Conservation (phyloP, 1,140 invertebrate species). For the Trichoplusia ni region DNA sequence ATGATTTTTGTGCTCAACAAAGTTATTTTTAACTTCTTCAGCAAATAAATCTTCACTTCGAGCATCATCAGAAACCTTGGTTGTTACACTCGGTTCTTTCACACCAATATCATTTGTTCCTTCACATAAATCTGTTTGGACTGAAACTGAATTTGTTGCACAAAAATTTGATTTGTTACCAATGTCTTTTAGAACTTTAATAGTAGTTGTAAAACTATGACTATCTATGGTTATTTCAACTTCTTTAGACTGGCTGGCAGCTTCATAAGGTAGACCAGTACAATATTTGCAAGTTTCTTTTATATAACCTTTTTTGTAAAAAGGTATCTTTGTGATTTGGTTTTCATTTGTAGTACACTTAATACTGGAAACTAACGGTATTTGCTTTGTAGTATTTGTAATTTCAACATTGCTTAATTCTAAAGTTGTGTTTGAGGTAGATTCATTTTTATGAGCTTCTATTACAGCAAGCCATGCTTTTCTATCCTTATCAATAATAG, state of each 20-base stretch:
- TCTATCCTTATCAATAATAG: slow-evolving; percentile 62
- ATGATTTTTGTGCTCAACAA: background rate
- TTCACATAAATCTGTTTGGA: slow-evolving; percentile 53
- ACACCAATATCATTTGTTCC: background rate
- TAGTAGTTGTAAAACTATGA: slow-evolving; percentile 10
- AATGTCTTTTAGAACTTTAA: slow-evolving; percentile 10
- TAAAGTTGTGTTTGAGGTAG: slow-evolving; percentile 1
- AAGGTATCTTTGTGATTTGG: slow-evolving; percentile 52
- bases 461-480: slow-evolving; percentile 55
- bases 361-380: background rate
- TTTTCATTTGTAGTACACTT: slow-evolving; percentile 7
- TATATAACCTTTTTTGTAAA: slow-evolving; percentile 58
- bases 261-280: slow-evolving; percentile 7
- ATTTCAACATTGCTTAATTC: background rate
- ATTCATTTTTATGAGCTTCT: slow-evolving; percentile 51
- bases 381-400: background rate
- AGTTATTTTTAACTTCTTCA: slow-evolving; percentile 23
- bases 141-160: slow-evolving; percentile 45
- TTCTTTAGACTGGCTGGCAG: background rate
- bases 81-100: too few species aligned
- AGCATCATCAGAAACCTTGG: too few species aligned
- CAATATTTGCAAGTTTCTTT: slow-evolving; percentile 48
- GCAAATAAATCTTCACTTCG: slow-evolving; percentile 41
- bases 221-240: slow-evolving; percentile 17
- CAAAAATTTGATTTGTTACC: slow-evolving; percentile 13